Conservation (phyloP, 1,140 invertebrate genomes). For the Cotesia typhae region DNA sequence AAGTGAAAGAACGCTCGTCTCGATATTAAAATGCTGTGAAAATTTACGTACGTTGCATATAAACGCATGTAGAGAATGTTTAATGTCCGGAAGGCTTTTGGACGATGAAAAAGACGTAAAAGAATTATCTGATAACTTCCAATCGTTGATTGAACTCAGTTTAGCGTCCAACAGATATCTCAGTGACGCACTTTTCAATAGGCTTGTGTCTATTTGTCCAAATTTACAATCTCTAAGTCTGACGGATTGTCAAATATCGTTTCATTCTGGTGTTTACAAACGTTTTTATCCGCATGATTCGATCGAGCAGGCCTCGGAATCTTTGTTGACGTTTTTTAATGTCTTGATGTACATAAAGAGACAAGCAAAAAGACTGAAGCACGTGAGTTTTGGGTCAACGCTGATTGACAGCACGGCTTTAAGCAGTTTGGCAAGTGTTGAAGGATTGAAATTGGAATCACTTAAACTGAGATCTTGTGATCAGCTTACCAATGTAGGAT, state of each 20-base stretch:
- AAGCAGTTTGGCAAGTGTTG: constrained; percentile 64
- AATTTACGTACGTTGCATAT: constrained; percentile 70
- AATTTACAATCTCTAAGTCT: constrained; percentile 71
- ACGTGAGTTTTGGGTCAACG: constrained; percentile 73
- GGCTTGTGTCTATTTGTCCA: constrained; percentile 71
- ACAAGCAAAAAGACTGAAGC: constrained; percentile 68
- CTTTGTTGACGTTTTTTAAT: constrained; percentile 76
- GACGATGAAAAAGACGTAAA: constrained; percentile 68
- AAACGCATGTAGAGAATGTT: constrained; percentile 72
- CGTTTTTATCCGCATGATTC: constrained; percentile 71
- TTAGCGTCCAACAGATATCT: constrained; percentile 75
- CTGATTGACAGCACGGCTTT: constrained; percentile 73
- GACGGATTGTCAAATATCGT: constrained; percentile 74
- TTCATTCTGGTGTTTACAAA: constrained; percentile 72
- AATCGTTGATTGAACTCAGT: constrained; percentile 69
- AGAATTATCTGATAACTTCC: constrained; percentile 64
- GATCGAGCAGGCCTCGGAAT: constrained; percentile 69
- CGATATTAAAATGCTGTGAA: constrained; percentile 67
- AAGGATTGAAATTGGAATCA: constrained; percentile 67
- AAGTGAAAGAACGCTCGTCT: constrained; percentile 70
- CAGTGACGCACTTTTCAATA: constrained; percentile 75
- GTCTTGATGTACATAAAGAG: constrained; percentile 68
- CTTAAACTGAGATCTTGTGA: constrained; percentile 71
- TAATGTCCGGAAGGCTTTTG: constrained; percentile 76
- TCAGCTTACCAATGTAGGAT: constrained; percentile 72